Evolutionary conservation across 2,113 vertebrate genomes (phyloP).

Genomic region (Camelus dromedarius): DNA sequence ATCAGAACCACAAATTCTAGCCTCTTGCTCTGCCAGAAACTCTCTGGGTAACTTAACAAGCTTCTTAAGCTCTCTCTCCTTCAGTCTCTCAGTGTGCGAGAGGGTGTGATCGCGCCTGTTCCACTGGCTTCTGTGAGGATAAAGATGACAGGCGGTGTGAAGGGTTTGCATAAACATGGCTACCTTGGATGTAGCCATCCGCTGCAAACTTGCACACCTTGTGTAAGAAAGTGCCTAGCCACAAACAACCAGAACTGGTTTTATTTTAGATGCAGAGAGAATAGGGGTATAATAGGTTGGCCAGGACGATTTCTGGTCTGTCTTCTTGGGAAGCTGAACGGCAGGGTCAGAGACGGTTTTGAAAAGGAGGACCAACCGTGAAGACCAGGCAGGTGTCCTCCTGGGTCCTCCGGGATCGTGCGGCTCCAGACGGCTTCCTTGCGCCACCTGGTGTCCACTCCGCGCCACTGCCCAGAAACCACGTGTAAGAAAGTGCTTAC

Average conservation of each 20-base stretch:
- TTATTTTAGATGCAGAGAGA: neutral
- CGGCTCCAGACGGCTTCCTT: neutral
- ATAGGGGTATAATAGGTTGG: neutral
- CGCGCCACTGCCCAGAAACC: slow-evolving; percentile 83
- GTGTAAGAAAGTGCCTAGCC: neutral
- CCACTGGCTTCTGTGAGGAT: neutral
- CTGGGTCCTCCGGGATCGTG: neutral
- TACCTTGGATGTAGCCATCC: neutral
- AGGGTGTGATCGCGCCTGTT: neutral
- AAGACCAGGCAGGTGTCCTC: neutral
- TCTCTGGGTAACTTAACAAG: neutral
- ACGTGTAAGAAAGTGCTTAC: slow-evolving; percentile 90
- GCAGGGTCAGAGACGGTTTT: neutral
- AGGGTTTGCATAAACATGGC: neutral
- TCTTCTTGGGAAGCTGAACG: neutral
- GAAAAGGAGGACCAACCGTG: neutral
- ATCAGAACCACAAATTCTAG: neutral
- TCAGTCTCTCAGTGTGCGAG: neutral
- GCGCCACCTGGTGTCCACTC: slow-evolving; percentile 76
- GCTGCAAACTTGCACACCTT: neutral
- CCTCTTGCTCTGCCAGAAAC: neutral
- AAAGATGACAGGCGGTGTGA: neutral
- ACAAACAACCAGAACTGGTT: neutral
- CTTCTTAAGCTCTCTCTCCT: neutral
- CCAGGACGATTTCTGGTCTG: neutral